Evolutionary conservation across 2,888 invertebrate genomes (phyloP).

Genomic region (Eristalinus sepulchralis): DNA sequence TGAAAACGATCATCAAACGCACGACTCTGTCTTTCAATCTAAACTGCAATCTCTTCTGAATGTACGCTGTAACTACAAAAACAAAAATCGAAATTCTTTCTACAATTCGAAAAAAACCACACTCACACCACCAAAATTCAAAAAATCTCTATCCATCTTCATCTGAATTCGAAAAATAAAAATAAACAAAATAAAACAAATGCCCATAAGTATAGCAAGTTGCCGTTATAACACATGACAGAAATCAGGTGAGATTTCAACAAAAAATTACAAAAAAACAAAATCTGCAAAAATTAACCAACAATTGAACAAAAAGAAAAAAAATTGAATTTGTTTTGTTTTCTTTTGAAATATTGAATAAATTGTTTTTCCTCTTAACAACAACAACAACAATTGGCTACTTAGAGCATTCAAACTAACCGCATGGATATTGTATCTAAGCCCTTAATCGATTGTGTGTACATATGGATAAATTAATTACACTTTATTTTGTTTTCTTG

Average conservation of each 20-base stretch:
- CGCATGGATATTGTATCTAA: conserved; percentile 53
- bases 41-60: conserved; percentile 41
- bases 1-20: conserved; percentile 58
- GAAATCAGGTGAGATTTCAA: conserved; percentile 75
- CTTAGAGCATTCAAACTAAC: conserved; percentile 53
- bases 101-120: conserved; percentile 22
- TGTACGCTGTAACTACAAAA: conserved; percentile 46
- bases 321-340: conserved; percentile 43
- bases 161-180: conserved; percentile 56
- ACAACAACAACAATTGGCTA: conserved; percentile 44
- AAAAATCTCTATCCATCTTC: not conserved
- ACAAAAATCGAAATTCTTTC: not conserved
- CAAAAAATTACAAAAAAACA: not conserved
- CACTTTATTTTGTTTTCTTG: not conserved
- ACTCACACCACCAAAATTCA: conserved; percentile 1
- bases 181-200: conserved; percentile 67
- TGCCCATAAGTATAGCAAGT: conserved; percentile 74
- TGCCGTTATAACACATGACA: conserved; percentile 75
- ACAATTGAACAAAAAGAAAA: conserved; percentile 12
- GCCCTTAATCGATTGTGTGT: conserved; percentile 54
- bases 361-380: conserved; percentile 1
- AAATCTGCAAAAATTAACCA: conserved; percentile 1
- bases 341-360: conserved; percentile 11
- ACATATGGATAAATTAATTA: conserved; percentile 39
- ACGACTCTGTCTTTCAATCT: conserved; percentile 50